Evolutionary conservation across 2,888 invertebrate species (phyloP), one percentile per base, ranked within the genome.

Genomic region (Drosophila nr. medialis): DNA sequence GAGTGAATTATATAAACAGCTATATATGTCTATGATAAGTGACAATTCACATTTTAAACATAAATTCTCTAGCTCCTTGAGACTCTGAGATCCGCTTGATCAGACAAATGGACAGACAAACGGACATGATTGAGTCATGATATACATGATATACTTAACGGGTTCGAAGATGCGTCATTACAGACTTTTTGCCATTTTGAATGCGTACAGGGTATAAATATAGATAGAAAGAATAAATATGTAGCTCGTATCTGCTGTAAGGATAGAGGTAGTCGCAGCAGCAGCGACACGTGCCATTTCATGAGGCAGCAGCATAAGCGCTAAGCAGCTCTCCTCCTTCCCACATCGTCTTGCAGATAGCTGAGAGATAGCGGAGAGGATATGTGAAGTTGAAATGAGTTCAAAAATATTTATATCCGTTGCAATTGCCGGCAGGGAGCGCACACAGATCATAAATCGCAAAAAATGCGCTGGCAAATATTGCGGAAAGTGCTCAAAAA

Each of bases 331-430:
- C 64, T 27, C 40, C 34, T 29, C 63, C 11, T 27, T 24, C n/a
- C 18, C 42, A 48, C 40, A 32, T 24, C 29, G 71, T 55, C 38
- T 66, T 53, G 34, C 36, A 66, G 53, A 68, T 45, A 45, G 15
- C 24, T 24, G n/a, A n/a, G n/a, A 1, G 27, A 18, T 74, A 64
- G 51, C 64, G 62, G 49, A 56, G 40, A 27, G 61, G 59, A 72
- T 81, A 79, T 73, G 72, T 79, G 79, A 67, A 84, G 85, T 80
- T 74, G 83, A 86, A 87, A 90, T 90, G 86, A 90, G 90, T 88
- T 86, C 88, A 89, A 88, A 84, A 86, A 89, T 85, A 81, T 87
- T 86, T 79, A 89, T 88, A 86, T 86, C 86, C 90, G 88, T 69
- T 86, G 86, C 86, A 85, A 86, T 89, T 87, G 85, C 75, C 85